Percentiles rank a stretch among this genome's conserved stretches.
Conservation (phyloP, 1,140 invertebrate genomes). For the Tribolium castaneum region DNA sequence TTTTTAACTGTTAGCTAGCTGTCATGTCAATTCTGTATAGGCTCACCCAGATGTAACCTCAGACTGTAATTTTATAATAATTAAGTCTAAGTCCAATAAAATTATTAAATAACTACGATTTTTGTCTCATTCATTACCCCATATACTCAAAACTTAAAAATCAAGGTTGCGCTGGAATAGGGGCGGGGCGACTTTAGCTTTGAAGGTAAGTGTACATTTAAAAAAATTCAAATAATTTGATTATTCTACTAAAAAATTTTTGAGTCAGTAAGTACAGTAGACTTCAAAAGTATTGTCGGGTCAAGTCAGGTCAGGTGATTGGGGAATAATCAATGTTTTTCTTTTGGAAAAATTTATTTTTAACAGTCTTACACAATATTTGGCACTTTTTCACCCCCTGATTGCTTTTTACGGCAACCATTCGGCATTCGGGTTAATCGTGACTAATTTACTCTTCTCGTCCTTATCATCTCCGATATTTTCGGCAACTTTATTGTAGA, state of each 20-base stretch:
- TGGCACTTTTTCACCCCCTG: background rate
- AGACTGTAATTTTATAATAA: conserved; percentile 31
- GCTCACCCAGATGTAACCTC: conserved; percentile 28
- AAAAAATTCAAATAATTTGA: too few species aligned
- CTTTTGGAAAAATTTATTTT: background rate
- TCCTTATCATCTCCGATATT: conserved; percentile 44
- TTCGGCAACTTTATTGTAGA: conserved; percentile 67
- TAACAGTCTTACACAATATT: background rate
- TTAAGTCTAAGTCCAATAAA: conserved; percentile 7
- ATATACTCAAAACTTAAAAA: too few species aligned
- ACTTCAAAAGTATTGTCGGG: too few species aligned
- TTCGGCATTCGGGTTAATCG: conserved; percentile 58
- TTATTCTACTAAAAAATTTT: too few species aligned
- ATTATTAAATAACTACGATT: conserved; percentile 1
- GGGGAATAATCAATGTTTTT: too few species aligned
- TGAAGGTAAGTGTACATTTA: too few species aligned
- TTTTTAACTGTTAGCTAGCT: conserved; percentile 21
- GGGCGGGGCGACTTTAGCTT: too few species aligned
- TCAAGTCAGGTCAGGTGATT: too few species aligned
- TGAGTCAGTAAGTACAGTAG: too few species aligned
- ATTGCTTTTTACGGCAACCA: conserved; percentile 60
- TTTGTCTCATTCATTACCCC: background rate
- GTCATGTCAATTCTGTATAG: conserved; percentile 32
- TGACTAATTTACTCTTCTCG: conserved; percentile 36
- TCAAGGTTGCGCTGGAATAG: too few species aligned